Base-by-base conservation (phyloP, 2,888 invertebrate genomes). In the Callimorpha dominula region DNA sequence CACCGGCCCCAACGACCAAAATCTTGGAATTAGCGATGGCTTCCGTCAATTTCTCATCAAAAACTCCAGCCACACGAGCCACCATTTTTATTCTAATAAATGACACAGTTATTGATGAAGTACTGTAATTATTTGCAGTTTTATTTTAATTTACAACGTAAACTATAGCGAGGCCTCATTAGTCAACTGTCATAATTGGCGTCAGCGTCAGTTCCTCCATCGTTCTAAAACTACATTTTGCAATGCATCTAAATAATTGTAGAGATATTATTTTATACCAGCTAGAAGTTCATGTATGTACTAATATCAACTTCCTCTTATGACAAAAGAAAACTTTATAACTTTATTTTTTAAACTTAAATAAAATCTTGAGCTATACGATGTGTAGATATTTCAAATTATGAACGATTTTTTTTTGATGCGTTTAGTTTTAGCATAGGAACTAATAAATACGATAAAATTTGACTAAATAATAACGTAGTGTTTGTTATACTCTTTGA, bases 1-100 rank as follows among this genome's bases (percentile, higher is more conserved):
- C 99, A 80, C 99, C 99, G 86, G 99, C 99, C 71, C 99, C 99
- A 46, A 99, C 98, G 20, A 99, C 97, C 77, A 99, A 95, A 68
- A 99, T 95, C 94, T 98, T 98, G 15, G 97, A 97, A 81, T 96
- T 95, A 43, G 96, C 95, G 77, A 98, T 96, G 67, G 96, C 96
- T 85, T 97, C 96, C 78, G 97, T 96, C 78, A 98, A 91, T 86
- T 96, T 96, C 76, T 96, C 95, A 74, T 96, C 96, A 72, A 98
- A 97, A 85, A 97, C 96, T 78, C 97, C 97, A 81, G 96, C 96
- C 82, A 97, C 95, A 79, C 96, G 93, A 71, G 97, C 96, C 85
- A 97, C 97, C 97, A 97, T 97, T 78, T 90, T 95, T 81, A 69
- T 81, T 75, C 79, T 74, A 69, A 74, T 77, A 75, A 76, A 77